Percentiles rank a stretch among this genome's conserved stretches.
Conservation (phyloP, 2,888 invertebrate species). For the Drosophila subsilvestris region DNA sequence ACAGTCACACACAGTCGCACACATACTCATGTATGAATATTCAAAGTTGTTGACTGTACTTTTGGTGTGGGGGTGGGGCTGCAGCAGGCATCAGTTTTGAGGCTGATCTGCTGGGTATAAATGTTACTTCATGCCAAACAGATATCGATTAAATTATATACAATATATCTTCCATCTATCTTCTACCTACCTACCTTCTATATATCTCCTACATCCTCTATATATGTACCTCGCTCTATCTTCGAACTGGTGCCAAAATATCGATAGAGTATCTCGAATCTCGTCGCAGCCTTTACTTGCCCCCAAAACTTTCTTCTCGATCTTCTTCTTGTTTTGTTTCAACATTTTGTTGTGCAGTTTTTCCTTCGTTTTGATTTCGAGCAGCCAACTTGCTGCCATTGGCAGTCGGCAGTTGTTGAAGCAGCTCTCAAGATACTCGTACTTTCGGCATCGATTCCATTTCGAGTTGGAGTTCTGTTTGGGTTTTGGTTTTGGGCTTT, state of each 20-base stretch:
- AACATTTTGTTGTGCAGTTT: conserved; percentile 38
- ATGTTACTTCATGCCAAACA: too few species aligned
- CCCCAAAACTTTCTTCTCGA: not conserved
- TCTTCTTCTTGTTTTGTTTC: conserved; percentile 44
- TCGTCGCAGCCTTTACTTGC: not conserved
- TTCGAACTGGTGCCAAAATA: not conserved
- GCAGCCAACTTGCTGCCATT: conserved; percentile 34
- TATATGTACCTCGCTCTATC: not conserved
- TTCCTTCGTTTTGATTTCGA: conserved; percentile 41
- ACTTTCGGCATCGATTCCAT: conserved; percentile 64
- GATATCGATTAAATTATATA: not conserved
- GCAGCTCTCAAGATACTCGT: conserved; percentile 58
- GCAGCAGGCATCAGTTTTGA: not conserved
- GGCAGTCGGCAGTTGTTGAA: conserved; percentile 57
- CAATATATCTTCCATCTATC: not conserved
- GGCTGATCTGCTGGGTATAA: not conserved
- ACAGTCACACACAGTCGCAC: conserved; percentile 14
- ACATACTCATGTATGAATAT: conserved; percentile 13
- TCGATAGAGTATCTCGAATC: not conserved
- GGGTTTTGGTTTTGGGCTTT: conserved; percentile 38
- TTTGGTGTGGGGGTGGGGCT: not conserved
- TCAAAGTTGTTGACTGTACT: conserved; percentile 43
- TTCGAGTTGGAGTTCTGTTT: conserved; percentile 35
- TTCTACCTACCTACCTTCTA: too few species aligned
- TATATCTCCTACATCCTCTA: not conserved